Conservation (phyloP, 2,797 vertebrate species). For the Gephyroberyx darwinii region DNA sequence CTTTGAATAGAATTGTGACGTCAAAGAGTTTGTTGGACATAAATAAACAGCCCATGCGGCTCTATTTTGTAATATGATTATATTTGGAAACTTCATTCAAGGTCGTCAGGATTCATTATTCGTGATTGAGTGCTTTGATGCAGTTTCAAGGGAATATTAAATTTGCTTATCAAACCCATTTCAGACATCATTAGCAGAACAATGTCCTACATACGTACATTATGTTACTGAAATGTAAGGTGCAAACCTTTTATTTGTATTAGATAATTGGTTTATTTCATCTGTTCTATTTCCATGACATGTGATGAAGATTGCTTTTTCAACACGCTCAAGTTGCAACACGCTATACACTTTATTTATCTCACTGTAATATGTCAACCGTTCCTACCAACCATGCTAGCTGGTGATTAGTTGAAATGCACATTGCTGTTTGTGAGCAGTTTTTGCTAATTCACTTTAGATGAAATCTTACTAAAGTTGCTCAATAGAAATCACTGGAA, state of each 20-base stretch:
- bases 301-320: neutral
- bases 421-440: constrained; percentile 1
- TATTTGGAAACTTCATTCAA: constrained; percentile 60
- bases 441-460: neutral
- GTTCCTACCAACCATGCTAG: constrained; percentile 1
- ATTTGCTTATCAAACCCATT: constrained; percentile 70
- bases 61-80: constrained; percentile 34
- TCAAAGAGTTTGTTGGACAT: constrained; percentile 16
- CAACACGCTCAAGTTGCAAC: constrained; percentile 1
- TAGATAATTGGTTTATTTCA: constrained; percentile 26
- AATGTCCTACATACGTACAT: constrained; percentile 59
- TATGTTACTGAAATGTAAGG: constrained; percentile 38
- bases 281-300: neutral
- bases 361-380: constrained; percentile 18
- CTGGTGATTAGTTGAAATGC: constrained; percentile 26
- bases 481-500: constrained; percentile 34
- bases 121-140: constrained; percentile 76
- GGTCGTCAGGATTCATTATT: constrained; percentile 63
- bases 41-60: constrained; percentile 5
- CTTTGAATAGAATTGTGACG: neutral
- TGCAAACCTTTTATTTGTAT: constrained; percentile 36
- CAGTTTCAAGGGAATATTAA: constrained; percentile 72
- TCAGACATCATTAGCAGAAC: constrained; percentile 67
- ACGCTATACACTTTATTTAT: neutral
- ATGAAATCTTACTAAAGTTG: constrained; percentile 49